phyloP scores from a whole-genome alignment of 2,888 invertebrate genomes.

The Drosophila melanocephala region DNA sequence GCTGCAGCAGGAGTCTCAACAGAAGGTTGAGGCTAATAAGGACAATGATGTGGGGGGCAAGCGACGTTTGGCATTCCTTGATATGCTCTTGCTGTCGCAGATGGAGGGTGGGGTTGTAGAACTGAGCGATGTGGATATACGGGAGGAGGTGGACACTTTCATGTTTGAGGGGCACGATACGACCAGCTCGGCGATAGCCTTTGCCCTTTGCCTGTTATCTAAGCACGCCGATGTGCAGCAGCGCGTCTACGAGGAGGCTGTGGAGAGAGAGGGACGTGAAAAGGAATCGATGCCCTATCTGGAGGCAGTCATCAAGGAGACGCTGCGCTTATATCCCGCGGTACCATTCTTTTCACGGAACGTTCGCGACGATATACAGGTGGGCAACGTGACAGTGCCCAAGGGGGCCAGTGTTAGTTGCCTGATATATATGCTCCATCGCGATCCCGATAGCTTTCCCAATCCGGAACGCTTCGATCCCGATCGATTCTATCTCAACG shows the following conservation, averaged over 20 bases:
- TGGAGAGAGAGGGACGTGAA: conserved; percentile 82
- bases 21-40: conserved; percentile 53
- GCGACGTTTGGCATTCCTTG: conserved; percentile 86
- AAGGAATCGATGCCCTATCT: conserved; percentile 86
- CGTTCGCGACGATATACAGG: conserved; percentile 85
- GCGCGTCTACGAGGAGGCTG: conserved; percentile 85
- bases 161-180: conserved; percentile 88
- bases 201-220: conserved; percentile 86
- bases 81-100: conserved; percentile 86
- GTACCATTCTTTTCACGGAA: conserved; percentile 86
- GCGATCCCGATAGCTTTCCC: conserved; percentile 86
- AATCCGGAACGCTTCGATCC: conserved; percentile 85
- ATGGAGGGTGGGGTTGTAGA: conserved; percentile 81
- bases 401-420: conserved; percentile 84
- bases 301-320: conserved; percentile 88
- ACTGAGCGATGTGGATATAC: conserved; percentile 86
- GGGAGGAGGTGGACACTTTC: conserved; percentile 87
- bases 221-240: conserved; percentile 86
- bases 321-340: conserved; percentile 87
- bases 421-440: conserved; percentile 86
- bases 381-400: conserved; percentile 85
- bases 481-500: conserved; percentile 79
- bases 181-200: conserved; percentile 86
- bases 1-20: conserved; percentile 60
- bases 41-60: conserved; percentile 75